Evolutionary conservation across 2,113 vertebrate species (phyloP).

Genomic region (Mandrillus leucophaeus): DNA sequence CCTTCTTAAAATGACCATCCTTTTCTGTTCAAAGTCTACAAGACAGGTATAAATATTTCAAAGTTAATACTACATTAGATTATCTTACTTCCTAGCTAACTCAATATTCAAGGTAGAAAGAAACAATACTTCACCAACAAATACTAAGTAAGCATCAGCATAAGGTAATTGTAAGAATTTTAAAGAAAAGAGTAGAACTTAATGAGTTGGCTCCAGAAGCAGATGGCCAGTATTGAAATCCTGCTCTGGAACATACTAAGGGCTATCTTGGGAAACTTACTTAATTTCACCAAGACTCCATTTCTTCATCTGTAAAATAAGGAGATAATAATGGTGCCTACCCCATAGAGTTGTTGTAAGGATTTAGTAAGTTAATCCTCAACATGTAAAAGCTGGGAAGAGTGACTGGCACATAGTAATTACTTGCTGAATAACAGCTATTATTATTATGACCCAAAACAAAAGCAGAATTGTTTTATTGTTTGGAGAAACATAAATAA

Average conservation of each 20-base stretch:
- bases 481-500: slow-evolving; percentile 43
- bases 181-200: neutral
- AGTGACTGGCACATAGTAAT: neutral
- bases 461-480: neutral
- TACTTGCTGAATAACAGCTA: neutral
- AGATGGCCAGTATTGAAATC: neutral
- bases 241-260: neutral
- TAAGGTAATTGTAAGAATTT: neutral
- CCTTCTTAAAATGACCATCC: neutral
- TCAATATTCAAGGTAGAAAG: neutral
- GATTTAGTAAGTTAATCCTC: neutral
- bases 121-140: neutral
- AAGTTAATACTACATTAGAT: neutral
- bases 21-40: neutral
- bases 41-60: neutral
- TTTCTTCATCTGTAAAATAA: neutral
- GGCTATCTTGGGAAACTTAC: neutral
- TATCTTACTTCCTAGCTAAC: neutral
- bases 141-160: neutral
- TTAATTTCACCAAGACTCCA: neutral
- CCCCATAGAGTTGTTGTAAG: neutral
- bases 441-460: neutral
- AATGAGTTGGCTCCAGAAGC: neutral
- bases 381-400: neutral
- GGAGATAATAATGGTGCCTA: neutral